phyloP scores from a whole-genome alignment of 2,113 vertebrate species.

The Bujurquina vittata region DNA sequence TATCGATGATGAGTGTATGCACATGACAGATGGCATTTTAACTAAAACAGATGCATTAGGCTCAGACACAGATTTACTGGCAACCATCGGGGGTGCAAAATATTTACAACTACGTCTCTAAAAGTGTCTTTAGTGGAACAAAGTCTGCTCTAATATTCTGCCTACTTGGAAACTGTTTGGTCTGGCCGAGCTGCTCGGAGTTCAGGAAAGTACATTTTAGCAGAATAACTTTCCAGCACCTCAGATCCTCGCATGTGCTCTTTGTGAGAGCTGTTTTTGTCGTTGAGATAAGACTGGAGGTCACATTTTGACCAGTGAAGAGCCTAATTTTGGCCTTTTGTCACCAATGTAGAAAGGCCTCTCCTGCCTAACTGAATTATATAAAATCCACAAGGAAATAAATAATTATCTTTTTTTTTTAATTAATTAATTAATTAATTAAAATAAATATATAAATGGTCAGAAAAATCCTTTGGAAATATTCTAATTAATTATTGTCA shows the following conservation, averaged over 20 bases:
- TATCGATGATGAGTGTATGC: neutral
- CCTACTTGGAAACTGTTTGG: no score
- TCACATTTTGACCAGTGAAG: neutral
- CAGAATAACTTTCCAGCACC: neutral
- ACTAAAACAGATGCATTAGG: neutral
- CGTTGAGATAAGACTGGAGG: neutral
- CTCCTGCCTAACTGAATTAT: neutral
- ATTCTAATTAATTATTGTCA: neutral
- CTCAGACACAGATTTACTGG: neutral
- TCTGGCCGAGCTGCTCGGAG: neutral
- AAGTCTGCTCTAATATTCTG: neutral
- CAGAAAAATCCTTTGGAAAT: neutral
- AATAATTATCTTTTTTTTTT: neutral
- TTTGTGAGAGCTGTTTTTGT: neutral
- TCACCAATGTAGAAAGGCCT: slow-evolving; percentile 8
- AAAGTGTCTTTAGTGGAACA: neutral
- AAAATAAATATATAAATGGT: neutral
- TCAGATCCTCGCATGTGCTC: neutral
- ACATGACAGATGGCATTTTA: neutral
- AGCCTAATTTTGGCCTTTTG: neutral
- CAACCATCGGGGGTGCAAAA: neutral
- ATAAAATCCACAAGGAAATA: slow-evolving; percentile 26
- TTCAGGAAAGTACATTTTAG: neutral
- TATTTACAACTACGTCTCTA: neutral
- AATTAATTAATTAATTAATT: neutral